Base-by-base conservation (phyloP, 2,797 vertebrate species). In the Melanotaenia maccullochi region DNA sequence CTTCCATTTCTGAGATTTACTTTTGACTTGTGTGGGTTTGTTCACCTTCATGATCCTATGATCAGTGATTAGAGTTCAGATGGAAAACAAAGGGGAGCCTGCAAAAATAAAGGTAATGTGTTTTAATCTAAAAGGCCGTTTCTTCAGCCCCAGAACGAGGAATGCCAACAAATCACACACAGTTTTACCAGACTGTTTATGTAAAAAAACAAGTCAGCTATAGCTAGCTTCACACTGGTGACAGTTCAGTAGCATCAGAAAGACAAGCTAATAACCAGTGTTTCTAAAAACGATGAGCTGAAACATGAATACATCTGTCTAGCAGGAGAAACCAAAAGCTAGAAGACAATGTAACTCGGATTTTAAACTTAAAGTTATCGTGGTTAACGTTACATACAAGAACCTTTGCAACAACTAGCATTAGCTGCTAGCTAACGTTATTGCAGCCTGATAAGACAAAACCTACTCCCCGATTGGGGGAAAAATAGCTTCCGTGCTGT, bases 31-130 rank as follows among this genome's bases (percentile, higher is more conserved):
- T 3, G 78, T n/a, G 40, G 40, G 32, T 87, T 88, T 94, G 30
- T 89, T 93, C 40, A 92, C 94, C 84, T 96, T 96, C 95, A 96
- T 96, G 72, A 40, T 89, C 67, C 47, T 68, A 24, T 1, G 7
- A 36, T 69, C 33, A 63, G 32, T 22, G 62, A 71, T 79, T 52
- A 11, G 20, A 66, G 22, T 33, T 68, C n/a, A 6, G 22, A 58
- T 68, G 55, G 22, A 30, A 60, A 63, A 73, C 62, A 49, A 28
- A 18, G 68, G 57, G 18, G 42, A 51, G 36, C 57, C 85, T 91
- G 79, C 7, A 56, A 51, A 60, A 11, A 83, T 8, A 71, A 0
- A 25, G 1, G 7, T 1, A 49, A 5, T 2, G 13, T 25, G n/a
- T 52, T 60, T 22, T 3, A 30, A 32, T 12, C 22, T 22, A 33